These are phyloP conservation scores for Acanthosepion lycidas DNA, from an alignment of 2,888 invertebrate species.

Conservation along the genomic window DNA sequence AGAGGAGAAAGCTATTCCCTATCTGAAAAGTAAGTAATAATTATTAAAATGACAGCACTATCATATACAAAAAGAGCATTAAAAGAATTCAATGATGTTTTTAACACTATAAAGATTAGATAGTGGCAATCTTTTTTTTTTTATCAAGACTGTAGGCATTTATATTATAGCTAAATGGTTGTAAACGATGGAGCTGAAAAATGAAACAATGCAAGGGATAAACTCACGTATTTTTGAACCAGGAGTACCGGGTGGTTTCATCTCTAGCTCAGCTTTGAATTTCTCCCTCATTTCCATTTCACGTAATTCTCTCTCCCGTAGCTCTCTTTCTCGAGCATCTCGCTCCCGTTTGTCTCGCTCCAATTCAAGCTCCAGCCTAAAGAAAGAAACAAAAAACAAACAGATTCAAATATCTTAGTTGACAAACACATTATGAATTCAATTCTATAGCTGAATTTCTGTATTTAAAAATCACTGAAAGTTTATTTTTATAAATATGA, in stretches of 20 bases:
- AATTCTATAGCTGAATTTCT: too few relatives aligned
- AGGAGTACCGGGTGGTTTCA: slow-evolving; percentile 75
- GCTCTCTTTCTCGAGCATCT: slow-evolving; percentile 72
- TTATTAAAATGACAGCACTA: too few relatives aligned
- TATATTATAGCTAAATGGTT: too few relatives aligned
- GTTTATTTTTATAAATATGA: too few relatives aligned
- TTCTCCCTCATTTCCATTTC: slow-evolving; percentile 85
- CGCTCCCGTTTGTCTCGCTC: slow-evolving; percentile 83
- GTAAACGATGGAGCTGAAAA: neutral
- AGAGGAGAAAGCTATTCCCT: too few relatives aligned
- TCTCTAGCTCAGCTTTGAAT: slow-evolving; percentile 88
- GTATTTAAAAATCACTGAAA: too few relatives aligned
- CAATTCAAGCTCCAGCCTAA: slow-evolving; percentile 78
- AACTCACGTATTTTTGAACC: slow-evolving; percentile 53
- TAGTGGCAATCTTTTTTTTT: too few relatives aligned
- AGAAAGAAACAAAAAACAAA: slow-evolving; percentile 48
- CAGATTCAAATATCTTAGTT: neutral
- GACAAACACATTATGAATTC: neutral
- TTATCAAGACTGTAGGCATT: too few relatives aligned
- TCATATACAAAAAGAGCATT: too few relatives aligned
- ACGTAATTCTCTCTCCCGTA: slow-evolving; percentile 78
- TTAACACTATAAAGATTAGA: too few relatives aligned
- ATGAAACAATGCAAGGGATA: neutral
- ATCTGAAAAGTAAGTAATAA: too few relatives aligned
- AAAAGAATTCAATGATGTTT: too few relatives aligned